Conservation (phyloP, 2,888 invertebrate species). For the Piscicola geometra region DNA sequence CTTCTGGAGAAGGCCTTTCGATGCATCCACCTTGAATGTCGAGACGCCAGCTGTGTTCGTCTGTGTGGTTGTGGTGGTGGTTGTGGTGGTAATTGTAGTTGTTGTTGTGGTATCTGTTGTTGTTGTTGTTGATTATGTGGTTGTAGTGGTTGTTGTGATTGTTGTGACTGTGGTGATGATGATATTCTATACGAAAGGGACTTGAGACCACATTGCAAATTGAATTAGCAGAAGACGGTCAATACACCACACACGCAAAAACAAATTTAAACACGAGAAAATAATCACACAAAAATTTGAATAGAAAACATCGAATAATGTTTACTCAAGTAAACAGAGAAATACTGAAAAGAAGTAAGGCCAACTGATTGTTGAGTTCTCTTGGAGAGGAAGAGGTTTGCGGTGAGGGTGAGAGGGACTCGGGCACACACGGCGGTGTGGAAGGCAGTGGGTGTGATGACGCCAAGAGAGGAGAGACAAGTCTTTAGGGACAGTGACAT, state of each 20-base stretch:
- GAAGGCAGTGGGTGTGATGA: slow-evolving; percentile 94
- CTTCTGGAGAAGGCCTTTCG: neutral
- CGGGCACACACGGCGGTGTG: slow-evolving; percentile 95
- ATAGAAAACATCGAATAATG: neutral
- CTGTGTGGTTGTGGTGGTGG: neutral
- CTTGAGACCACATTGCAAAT: too few species aligned
- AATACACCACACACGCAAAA: too few species aligned
- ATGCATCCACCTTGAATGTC: slow-evolving; percentile 44
- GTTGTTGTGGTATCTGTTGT: too few species aligned
- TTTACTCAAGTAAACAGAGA: neutral
- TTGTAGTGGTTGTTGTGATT: too few species aligned
- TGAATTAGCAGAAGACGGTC: too few species aligned
- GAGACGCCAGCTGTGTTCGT: slow-evolving; percentile 38
- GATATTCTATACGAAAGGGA: too few species aligned
- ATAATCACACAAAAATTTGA: too few species aligned
- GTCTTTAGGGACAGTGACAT: slow-evolving; percentile 90
- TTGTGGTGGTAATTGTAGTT: too few species aligned
- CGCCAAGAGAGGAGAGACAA: slow-evolving; percentile 86
- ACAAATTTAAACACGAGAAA: too few species aligned
- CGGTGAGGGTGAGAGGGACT: slow-evolving; percentile 63
- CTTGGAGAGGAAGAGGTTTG: slow-evolving; percentile 38
- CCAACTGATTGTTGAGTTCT: slow-evolving; percentile 33
- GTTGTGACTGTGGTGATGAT: too few species aligned
- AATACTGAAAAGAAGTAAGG: neutral
- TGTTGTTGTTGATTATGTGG: too few species aligned